A percentile compares a stretch with the other conserved stretches of the same genome.
These are phyloP conservation scores for Pocillopora meandrina DNA, from an alignment of 92 coral and sea anemone species.

Conservation along the genomic window DNA sequence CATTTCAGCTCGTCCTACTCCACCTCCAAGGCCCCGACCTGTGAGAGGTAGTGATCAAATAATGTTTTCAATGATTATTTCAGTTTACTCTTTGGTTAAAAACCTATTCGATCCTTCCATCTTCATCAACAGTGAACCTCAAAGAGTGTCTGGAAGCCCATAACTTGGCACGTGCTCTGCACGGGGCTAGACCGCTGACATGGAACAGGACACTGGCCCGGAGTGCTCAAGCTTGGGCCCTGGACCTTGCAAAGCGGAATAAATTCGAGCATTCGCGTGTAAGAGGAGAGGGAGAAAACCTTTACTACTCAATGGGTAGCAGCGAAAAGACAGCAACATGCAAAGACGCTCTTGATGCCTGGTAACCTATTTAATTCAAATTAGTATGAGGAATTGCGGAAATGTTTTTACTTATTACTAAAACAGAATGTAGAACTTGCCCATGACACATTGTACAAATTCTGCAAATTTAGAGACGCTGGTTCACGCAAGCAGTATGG, in stretches of 20 bases:
- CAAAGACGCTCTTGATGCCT: constrained; percentile 70
- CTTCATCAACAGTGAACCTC: constrained; percentile 41
- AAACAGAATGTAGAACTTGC: no score
- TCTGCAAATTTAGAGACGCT: no score
- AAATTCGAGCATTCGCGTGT: constrained; percentile 51
- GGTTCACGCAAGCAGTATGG: no score
- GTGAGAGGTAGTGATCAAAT: neutral
- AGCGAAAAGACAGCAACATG: constrained; percentile 47
- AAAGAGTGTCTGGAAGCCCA: constrained; percentile 69
- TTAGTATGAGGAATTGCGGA: no score
- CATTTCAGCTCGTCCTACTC: constrained; percentile 21
- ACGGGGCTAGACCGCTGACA: constrained; percentile 60
- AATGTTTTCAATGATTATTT: neutral
- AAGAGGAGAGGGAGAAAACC: constrained; percentile 71
- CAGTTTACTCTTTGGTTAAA: neutral
- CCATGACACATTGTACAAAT: no score
- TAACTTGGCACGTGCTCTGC: constrained; percentile 66
- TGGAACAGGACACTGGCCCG: constrained; percentile 59
- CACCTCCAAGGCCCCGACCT: neutral
- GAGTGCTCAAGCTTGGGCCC: constrained; percentile 69
- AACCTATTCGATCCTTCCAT: neutral
- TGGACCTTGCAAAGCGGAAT: constrained; percentile 45
- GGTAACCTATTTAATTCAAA: constrained; percentile 41
- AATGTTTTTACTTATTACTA: no score
- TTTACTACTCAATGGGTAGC: constrained; percentile 36